Conservation (phyloP, 2,888 invertebrate genomes). For the Parthenolecanium corni region DNA sequence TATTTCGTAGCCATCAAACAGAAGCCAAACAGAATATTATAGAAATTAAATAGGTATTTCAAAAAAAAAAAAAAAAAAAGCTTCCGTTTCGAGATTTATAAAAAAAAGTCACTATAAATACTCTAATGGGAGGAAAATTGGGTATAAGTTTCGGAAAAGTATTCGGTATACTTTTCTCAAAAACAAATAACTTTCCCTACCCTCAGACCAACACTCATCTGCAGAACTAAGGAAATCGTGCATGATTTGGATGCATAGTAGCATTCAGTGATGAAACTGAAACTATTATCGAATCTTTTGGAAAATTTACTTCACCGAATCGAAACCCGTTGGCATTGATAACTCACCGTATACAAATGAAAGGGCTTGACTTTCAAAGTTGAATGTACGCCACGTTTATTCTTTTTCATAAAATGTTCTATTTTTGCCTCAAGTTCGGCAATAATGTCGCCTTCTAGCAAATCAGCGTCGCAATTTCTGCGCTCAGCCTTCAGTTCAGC, state of each 20-base stretch:
- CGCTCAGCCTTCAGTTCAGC: constrained; percentile 12
- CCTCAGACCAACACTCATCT: no score
- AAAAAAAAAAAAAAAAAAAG: constrained; percentile 4
- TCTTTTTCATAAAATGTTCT: constrained; percentile 9
- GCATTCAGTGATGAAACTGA: not conserved
- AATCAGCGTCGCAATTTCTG: constrained; percentile 16
- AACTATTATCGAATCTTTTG: no score
- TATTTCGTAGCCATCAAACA: no score
- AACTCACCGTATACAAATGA: constrained; percentile 2
- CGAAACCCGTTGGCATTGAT: not conserved
- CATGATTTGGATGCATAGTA: not conserved
- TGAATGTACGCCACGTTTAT: constrained; percentile 9
- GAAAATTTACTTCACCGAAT: not conserved
- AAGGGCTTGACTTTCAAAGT: constrained; percentile 13
- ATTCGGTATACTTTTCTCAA: no score
- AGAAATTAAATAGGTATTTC: not conserved
- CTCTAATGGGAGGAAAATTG: no score
- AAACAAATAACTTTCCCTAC: no score
- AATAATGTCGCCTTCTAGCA: constrained; percentile 3
- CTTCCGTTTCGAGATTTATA: no score
- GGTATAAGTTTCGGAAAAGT: no score
- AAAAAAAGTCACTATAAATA: no score
- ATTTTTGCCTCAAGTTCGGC: not conserved
- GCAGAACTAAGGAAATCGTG: no score
- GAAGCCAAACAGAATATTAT: no score